phyloP scores from a whole-genome alignment of 2,888 invertebrate species.

The Odontothrips loti region DNA sequence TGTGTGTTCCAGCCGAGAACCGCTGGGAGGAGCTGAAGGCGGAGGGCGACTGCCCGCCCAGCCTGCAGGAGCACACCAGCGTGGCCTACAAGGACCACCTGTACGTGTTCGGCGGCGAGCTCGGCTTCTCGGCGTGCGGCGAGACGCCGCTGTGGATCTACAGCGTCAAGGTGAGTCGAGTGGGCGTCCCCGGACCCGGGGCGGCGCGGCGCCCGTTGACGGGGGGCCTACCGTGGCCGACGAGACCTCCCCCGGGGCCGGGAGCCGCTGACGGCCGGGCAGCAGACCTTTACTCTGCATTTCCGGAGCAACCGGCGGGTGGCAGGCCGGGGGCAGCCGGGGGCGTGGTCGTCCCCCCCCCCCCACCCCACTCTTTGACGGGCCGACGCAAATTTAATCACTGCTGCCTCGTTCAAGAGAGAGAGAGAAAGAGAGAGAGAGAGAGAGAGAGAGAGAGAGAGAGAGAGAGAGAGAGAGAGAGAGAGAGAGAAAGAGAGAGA shows the following conservation, averaged over 20 bases:
- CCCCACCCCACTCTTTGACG: too few species aligned
- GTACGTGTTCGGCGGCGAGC: slow-evolving; percentile 83
- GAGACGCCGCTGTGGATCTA: slow-evolving; percentile 85
- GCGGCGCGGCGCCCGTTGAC: not conserved
- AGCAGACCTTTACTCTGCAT: not conserved
- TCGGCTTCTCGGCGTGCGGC: slow-evolving; percentile 68
- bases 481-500: too few species aligned
- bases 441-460: too few species aligned
- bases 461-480: too few species aligned
- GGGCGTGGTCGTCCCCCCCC: too few species aligned
- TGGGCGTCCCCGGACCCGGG: slow-evolving; percentile 3
- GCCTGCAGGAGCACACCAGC: slow-evolving; percentile 79
- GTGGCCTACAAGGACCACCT: slow-evolving; percentile 70
- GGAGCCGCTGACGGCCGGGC: too few species aligned
- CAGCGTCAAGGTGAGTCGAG: slow-evolving; percentile 59
- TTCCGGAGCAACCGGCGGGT: not conserved
- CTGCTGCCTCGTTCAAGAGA: too few species aligned
- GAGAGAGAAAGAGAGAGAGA: too few species aligned
- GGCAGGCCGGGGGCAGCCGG: not conserved
- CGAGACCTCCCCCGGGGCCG: slow-evolving; percentile 30
- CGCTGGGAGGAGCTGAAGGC: slow-evolving; percentile 71
- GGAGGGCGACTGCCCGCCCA: slow-evolving; percentile 67
- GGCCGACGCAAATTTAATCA: too few species aligned
- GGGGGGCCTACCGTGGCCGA: slow-evolving; percentile 38
- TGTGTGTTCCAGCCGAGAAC: slow-evolving; percentile 57